Evolutionary conservation across 53 echinoderm and acorn worm genomes (phyloP), one percentile per base, ranked within the genome.

Genomic region (Arbacia lixula): DNA sequence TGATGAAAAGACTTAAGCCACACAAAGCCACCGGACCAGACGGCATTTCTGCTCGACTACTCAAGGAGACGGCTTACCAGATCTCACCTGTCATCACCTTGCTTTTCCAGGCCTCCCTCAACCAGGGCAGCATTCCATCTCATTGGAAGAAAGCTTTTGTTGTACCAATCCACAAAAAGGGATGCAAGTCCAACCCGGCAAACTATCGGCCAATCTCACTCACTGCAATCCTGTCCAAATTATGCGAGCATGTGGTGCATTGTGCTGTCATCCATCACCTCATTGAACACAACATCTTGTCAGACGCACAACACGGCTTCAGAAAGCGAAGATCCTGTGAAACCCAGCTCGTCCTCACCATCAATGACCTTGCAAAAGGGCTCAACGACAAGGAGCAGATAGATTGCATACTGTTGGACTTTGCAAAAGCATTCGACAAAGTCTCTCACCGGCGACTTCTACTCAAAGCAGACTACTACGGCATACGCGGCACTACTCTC

Each of bases 241-340:
- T 86, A 20, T 86, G 86, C 32, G 75, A 86, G 53, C 86, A 86
- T 40, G 62, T 74, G 22, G 72, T 86, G 6, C 82, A 87, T 50
- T 87, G 71, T 71, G 88, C 71, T 30, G 53, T 71, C 25, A 87
- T 71, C 49, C 69, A 62, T 26, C 60, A 82, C 53, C 81, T 87
- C 31, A 61, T 40, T n/a, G 55, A 78, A 20, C 57, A n/a, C n/a
- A n/a, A n/a, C n/a, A n/a, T n/a, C n/a, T n/a, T n/a, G n/a, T n/a
- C n/a, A n/a, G n/a, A n/a, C 57, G 21, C 12, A 16, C 71, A 71
- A 71, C 71, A 71, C 40, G 71, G 71, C 4, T 71, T 71, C 41
- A 36, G 71, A 8, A 71, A 71, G 40, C 71, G 71, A 5, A 19
- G 71, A 19, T 71, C 71, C 39, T 71, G 71, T 71, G 71, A 38